Base-by-base conservation (phyloP, 2,797 vertebrate species). In the Pangasius krempfi region DNA sequence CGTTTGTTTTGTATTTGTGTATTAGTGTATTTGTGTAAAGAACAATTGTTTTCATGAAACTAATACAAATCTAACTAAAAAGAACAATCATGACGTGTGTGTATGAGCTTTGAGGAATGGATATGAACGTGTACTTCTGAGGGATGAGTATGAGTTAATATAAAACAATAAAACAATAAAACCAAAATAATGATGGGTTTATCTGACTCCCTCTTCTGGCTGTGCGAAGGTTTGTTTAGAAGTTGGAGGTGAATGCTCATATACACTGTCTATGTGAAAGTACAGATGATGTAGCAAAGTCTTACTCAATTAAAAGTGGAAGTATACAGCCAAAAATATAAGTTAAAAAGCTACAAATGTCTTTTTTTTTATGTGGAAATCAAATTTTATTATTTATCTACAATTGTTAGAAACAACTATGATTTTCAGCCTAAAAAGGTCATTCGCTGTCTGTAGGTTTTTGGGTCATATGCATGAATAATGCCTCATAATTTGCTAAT, bases 141-240 rank as follows among this genome's bases (percentile, higher is more conserved):
- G 14, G 4, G 20, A 16, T 60, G 20, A 27, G 0, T 40, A n/a
- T 64, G 7, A 2, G 7, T 47, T n/a, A 4, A 8, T 64, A 14
- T n/a, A 83, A 44, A 44, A 9, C 16, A 84, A 84, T 66, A 30
- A 83, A 60, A n/a, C 1, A n/a, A n/a, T n/a, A n/a, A n/a, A n/a
- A n/a, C 37, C 5, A 60, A 44, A 86, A 30, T 18, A 13, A 75
- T 44, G 33, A 60, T 27, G 3, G 47, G 30, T 47, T 80, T 56
- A 18, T 54, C 47, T 89, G 80, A 80, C 88, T 76, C 80, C 88
- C 88, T 72, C 88, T 84, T 30, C 70, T 87, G 88, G 44, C 33
- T 89, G 40, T 66, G 20, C 30, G 13, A 66, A 30, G 64, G 64
- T 76, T 13, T 76, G 73, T 76, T 76, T 44, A 33, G 16, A 27